These are phyloP conservation scores for Zophobas morio DNA, from an alignment of 1,140 invertebrate genomes.

Conservation along the genomic window DNA sequence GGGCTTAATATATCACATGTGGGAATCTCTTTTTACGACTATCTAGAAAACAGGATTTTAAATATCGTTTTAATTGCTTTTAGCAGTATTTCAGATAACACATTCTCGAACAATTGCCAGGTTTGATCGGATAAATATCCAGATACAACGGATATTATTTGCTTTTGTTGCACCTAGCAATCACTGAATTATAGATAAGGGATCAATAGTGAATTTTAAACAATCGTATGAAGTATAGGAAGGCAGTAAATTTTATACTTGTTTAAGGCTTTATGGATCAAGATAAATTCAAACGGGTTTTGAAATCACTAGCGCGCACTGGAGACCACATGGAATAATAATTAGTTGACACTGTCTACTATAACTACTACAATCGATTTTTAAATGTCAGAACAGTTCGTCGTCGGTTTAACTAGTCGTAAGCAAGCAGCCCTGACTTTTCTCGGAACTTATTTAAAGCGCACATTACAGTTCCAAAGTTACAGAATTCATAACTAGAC, in stretches of 20 bases:
- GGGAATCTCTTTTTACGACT: background rate
- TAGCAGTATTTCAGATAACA: background rate
- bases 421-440: background rate
- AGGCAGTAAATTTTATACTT: background rate
- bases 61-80: constrained; percentile 20
- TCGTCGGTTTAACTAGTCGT: too few species aligned
- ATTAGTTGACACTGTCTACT: too few species aligned
- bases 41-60: constrained; percentile 22
- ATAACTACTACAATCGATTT: too few species aligned
- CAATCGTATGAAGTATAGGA: background rate
- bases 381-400: too few species aligned
- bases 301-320: background rate
- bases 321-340: too few species aligned
- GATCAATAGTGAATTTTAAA: constrained; percentile 14
- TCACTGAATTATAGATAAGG: constrained; percentile 12
- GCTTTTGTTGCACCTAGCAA: background rate
- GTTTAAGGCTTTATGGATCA: constrained; percentile 2
- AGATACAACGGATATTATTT: background rate
- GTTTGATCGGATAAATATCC: background rate
- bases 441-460: background rate
- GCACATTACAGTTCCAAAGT: background rate
- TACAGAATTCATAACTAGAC: constrained; percentile 12
- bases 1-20: constrained; percentile 26
- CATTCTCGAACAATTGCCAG: background rate
- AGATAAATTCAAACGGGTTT: background rate